These are phyloP conservation scores for Mormyrops boulengeri DNA, from an alignment of 2,797 vertebrate species.

Conservation along the genomic window DNA sequence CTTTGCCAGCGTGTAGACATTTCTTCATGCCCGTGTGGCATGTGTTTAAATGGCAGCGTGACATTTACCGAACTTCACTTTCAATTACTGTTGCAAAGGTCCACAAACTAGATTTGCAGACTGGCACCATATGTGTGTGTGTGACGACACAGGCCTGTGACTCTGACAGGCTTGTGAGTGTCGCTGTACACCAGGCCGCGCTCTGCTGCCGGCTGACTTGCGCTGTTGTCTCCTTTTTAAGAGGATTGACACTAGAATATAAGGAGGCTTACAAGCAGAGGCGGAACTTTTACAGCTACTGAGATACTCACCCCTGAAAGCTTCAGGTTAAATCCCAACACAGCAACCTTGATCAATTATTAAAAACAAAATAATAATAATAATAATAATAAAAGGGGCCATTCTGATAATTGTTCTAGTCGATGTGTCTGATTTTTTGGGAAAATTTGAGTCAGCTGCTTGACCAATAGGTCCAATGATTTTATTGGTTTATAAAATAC, in stretches of 20 bases:
- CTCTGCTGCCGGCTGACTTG: background rate
- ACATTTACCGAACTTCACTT: background rate
- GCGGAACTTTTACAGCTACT: background rate
- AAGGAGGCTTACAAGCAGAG: background rate
- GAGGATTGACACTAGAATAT: background rate
- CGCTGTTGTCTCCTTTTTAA: background rate
- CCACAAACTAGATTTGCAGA: background rate
- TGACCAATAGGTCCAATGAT: background rate
- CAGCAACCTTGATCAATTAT: background rate
- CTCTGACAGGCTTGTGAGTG: background rate
- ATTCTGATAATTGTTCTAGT: background rate
- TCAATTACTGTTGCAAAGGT: background rate
- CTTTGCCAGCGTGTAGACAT: background rate
- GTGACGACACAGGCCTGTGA: background rate
- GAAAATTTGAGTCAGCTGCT: background rate
- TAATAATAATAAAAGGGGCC: background rate
- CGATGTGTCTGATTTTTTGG: background rate
- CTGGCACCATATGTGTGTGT: background rate
- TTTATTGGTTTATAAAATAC: background rate
- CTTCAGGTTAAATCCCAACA: background rate
- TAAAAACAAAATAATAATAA: background rate
- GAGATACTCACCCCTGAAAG: background rate
- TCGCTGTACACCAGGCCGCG: background rate
- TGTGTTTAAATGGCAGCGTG: slow-evolving; percentile 1
- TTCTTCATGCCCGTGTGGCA: background rate